Base-by-base conservation (phyloP, 2,797 vertebrate species). In the Enteromius argenteus region DNA sequence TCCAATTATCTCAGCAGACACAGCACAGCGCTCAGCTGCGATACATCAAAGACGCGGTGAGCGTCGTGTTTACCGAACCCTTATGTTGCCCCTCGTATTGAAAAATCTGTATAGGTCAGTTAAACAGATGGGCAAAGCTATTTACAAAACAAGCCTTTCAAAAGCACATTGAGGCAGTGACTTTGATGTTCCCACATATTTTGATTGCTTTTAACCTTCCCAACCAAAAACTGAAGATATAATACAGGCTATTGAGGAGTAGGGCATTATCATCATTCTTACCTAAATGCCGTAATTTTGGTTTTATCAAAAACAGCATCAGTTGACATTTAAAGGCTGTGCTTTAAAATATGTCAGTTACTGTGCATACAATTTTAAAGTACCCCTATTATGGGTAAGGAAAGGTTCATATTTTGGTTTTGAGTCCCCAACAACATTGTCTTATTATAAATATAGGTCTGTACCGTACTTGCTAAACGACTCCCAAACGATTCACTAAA, bases 1-100 rank as follows among this genome's bases (percentile, higher is more conserved):
- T 77, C 19, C 90, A 93, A 93, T 86, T 91, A 90, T 94, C 91
- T 92, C 89, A 90, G 92, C 91, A 94, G 94, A 94, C 91, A 77
- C 15, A 87, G 90, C 90, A 69, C 64, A 44, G 73, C 68, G 73
- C 81, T 77, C 62, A 69, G 62, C 49, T 83, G 46, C 0, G 1
- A 15, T 8, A 77, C 35, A 76, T 83, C 73, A 77, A 77, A 83
- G 81, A 74, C 39, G 0, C 37, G 10, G 79, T 69, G 10, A 46
- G 37, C 30, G 51, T 58, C 23, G 15, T 83, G 73, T 83, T 83
- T 83, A 83, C 62, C 19, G 15, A 68, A 75, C 81, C 73, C 81
- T 69, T 13, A 77, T 83, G 62, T 58, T 77, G 73, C 73, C 62
- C 32, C 37, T 35, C 14, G 3, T 49, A 60, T 21, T 67, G 46